Base-by-base conservation (phyloP, 2,113 vertebrate genomes). In the Hippocampus zosterae region DNA sequence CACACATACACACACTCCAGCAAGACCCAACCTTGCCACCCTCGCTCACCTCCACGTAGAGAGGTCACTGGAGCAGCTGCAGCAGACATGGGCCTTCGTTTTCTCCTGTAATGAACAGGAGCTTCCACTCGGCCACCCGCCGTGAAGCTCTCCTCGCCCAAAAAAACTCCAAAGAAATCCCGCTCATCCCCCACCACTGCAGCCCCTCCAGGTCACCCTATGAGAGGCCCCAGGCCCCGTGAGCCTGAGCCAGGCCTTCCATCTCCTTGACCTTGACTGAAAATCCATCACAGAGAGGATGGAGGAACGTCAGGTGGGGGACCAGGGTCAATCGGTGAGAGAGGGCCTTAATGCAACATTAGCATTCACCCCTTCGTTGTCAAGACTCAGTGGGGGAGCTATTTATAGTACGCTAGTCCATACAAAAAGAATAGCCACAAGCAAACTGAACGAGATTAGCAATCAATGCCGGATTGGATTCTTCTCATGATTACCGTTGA, bases 271-370 rank as follows among this genome's bases (percentile, higher is more conserved):
- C 79, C 78, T 77, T 88, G 88, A 88, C 88, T 90, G 84, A 66
- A 84, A 91, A 92, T 90, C 91, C 91, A 92, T 92, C 90, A 87
- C 83, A 1, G 25, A 1, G 25, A 71, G 70, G 83, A 75, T 85
- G 85, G 80, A 77, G 76, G 83, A 90, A 84, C 80, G 77, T 75
- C 79, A 69, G 82, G 84, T 71, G 74, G 80, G 75, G 75, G 78
- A 59, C 76, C 68, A 8, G 76, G 73, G 79, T 78, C 84, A 74
- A 90, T 90, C 88, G 84, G 86, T 90, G 86, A 81, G 84, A 79
- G 82, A 74, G 88, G 87, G 73, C 76, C 78, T 77, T 87, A 84
- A 88, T 86, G 85, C 89, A 82, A 86, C 78, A 74, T 78, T 67
- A 79, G 68, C 69, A 69, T 81, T 87, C 81, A 71, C 78, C 83